phyloP scores from a whole-genome alignment of 1,140 invertebrate species.

The Bombus vancouverensis region DNA sequence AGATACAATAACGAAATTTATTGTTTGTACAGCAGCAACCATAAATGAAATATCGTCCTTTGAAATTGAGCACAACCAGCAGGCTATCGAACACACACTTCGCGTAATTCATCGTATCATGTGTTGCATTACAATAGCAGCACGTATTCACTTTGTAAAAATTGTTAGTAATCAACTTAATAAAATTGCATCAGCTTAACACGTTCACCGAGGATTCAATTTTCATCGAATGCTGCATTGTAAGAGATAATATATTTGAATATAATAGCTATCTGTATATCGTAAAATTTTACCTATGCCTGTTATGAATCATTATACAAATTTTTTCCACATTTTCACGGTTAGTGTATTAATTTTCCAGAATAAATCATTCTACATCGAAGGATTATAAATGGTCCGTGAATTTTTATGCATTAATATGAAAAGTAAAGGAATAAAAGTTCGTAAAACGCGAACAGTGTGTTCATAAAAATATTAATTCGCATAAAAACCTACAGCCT shows the following conservation, averaged over 20 bases:
- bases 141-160: no score
- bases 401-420: background rate
- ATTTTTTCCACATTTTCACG: background rate
- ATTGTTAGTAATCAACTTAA: no score
- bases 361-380: background rate
- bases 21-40: background rate
- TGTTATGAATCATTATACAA: background rate
- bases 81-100: background rate
- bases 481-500: background rate
- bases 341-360: background rate
- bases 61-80: background rate
- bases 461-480: background rate
- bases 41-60: conserved; percentile 4
- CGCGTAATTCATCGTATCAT: no score
- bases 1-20: conserved; percentile 12
- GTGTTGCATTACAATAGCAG: no score
- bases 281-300: background rate
- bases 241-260: no score
- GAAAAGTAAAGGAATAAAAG: background rate
- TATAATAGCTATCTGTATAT: background rate
- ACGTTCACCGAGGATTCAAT: no score
- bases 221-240: no score
- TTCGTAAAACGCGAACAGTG: background rate
- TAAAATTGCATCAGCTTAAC: no score
- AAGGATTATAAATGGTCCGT: background rate